phyloP scores from a whole-genome alignment of 2,888 invertebrate genomes.

The Matsumyia berberina region DNA sequence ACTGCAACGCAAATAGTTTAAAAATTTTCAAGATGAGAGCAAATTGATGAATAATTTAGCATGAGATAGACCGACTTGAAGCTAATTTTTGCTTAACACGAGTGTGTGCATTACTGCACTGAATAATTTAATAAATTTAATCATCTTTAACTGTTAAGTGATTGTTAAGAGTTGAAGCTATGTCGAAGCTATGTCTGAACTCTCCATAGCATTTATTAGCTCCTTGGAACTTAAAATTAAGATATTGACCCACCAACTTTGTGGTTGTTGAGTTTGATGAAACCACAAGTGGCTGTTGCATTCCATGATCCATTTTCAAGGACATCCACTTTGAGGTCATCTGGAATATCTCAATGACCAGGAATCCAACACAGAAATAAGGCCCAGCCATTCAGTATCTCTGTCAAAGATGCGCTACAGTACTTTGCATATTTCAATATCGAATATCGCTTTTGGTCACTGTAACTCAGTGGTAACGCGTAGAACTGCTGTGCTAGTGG shows the following conservation, averaged over 20 bases:
- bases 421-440: too few species aligned
- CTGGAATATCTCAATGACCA: not conserved
- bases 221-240: constrained; percentile 9
- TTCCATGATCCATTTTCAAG: not conserved
- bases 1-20: constrained; percentile 22
- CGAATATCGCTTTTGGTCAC: too few species aligned
- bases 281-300: constrained; percentile 4
- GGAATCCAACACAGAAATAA: too few species aligned
- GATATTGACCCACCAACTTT: constrained; percentile 1
- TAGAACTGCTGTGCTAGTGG: too few species aligned
- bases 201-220: not conserved
- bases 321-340: not conserved
- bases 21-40: constrained; percentile 5
- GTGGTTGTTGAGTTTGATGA: not conserved
- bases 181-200: too few species aligned
- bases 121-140: not conserved
- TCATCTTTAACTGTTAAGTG: not conserved
- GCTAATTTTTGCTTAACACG: constrained; percentile 7
- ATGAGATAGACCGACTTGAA: not conserved
- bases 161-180: constrained; percentile 10
- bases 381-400: too few species aligned
- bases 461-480: too few species aligned
- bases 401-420: too few species aligned
- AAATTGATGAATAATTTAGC: constrained; percentile 25
- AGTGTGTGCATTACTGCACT: not conserved